Evolutionary conservation across 1,140 invertebrate genomes (phyloP).

Genomic region (Tetramorium parvispinum): DNA sequence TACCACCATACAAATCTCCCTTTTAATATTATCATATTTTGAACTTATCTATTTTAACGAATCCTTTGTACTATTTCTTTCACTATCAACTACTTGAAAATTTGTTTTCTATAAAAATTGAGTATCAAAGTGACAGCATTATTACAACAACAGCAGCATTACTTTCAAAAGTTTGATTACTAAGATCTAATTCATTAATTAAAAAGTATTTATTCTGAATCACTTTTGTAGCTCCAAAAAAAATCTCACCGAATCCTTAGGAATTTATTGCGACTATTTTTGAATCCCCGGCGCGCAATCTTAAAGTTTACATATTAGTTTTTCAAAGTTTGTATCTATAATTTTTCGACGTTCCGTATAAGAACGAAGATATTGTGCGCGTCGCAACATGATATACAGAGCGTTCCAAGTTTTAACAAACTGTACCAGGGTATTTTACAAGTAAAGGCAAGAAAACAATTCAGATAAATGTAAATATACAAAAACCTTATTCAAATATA

Average conservation of each 20-base stretch:
- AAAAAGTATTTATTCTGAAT: neutral
- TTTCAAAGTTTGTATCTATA: slow-evolving; percentile 32
- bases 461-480: neutral
- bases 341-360: slow-evolving; percentile 20
- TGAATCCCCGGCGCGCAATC: slow-evolving; percentile 20
- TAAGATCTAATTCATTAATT: neutral
- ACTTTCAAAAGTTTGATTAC: neutral
- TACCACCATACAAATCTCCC: too few relatives aligned
- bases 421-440: neutral
- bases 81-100: neutral
- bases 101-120: neutral
- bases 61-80: neutral
- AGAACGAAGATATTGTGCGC: slow-evolving; percentile 6
- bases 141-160: neutral
- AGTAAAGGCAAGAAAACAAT: neutral
- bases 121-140: neutral
- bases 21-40: neutral
- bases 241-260: neutral
- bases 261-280: slow-evolving; percentile 9
- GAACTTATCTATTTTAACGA: neutral
- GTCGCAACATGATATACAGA: slow-evolving; percentile 4
- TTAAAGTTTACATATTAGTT: slow-evolving; percentile 27
- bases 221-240: neutral
- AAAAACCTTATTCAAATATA: neutral
- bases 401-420: slow-evolving; percentile 33